These are phyloP conservation scores for Mastomys natalensis DNA, from an alignment of 2,113 vertebrate genomes.

Conservation along the genomic window DNA sequence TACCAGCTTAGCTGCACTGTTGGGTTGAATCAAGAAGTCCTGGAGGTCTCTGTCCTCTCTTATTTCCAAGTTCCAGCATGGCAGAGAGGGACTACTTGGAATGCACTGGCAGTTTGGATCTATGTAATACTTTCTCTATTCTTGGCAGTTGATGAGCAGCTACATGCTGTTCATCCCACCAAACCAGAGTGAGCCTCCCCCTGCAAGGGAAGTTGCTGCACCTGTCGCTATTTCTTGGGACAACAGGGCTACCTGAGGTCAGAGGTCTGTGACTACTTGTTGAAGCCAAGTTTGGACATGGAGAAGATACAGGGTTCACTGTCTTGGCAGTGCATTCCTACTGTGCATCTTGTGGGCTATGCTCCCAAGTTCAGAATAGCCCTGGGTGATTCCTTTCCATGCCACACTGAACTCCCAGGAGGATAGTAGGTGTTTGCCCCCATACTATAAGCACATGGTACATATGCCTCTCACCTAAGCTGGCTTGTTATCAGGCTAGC, in stretches of 20 bases:
- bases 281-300: not conserved
- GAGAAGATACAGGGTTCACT: not conserved
- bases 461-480: constrained; percentile 46
- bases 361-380: constrained; percentile 58
- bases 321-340: not conserved
- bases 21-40: not conserved
- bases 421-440: not conserved
- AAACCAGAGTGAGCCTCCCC: not conserved
- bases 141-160: not conserved
- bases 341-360: constrained; percentile 41
- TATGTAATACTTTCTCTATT: not conserved
- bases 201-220: not conserved
- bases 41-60: not conserved
- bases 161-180: not conserved
- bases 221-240: not conserved
- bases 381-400: not conserved
- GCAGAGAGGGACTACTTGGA: not conserved
- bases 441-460: not conserved
- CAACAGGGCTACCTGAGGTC: not conserved
- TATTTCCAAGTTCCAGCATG: not conserved
- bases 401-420: constrained; percentile 5
- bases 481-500: constrained; percentile 55
- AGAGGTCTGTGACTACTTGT: not conserved
- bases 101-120: not conserved
- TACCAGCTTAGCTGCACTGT: not conserved